phyloP scores from a whole-genome alignment of 2,113 vertebrate genomes.

The Corapipo altera region DNA sequence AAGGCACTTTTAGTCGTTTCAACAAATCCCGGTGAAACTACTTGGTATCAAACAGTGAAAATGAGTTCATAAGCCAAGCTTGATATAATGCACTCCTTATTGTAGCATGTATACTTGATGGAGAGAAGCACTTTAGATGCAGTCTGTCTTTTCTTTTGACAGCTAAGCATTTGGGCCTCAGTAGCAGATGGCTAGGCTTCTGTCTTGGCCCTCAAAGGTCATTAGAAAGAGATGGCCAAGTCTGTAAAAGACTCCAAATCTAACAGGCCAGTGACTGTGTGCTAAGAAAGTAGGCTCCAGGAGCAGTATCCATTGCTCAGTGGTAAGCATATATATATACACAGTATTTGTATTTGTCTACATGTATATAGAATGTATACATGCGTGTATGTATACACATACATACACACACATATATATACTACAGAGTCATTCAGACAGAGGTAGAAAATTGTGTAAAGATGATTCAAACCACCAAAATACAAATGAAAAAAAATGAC shows the following conservation, averaged over 20 bases:
- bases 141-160: neutral
- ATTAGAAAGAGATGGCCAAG: neutral
- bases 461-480: neutral
- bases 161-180: neutral
- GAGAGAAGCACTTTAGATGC: neutral
- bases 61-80: neutral
- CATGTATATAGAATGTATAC: fast-evolving
- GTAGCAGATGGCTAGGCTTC: neutral
- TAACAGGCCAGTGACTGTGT: neutral
- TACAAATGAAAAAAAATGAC: neutral
- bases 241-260: neutral
- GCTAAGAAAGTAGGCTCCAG: neutral
- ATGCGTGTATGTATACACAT: fast-evolving
- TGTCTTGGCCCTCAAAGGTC: neutral
- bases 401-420: too few relatives aligned
- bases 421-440: neutral
- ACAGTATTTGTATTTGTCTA: neutral
- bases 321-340: neutral
- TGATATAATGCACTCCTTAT: neutral
- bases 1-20: neutral
- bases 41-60: neutral
- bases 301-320: neutral
- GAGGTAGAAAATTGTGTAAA: neutral
- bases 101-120: neutral
- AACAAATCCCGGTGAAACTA: neutral